Evolutionary conservation across 2,888 invertebrate species (phyloP).

Genomic region (Lucinisca nassula): DNA sequence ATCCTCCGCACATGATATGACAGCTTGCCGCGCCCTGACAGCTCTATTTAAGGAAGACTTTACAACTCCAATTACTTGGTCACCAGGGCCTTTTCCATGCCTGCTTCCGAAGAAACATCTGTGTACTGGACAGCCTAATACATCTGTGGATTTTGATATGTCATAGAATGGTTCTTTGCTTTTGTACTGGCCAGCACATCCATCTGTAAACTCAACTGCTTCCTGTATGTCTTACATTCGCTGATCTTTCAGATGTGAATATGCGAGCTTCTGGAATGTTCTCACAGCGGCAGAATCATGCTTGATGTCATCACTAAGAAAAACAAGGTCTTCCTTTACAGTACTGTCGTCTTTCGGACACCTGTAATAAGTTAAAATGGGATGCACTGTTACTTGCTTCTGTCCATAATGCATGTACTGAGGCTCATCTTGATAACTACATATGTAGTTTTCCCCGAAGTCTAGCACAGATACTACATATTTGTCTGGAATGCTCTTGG

Average conservation of each 20-base stretch:
- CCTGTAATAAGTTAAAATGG: constrained; percentile 53
- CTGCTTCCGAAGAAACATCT: constrained; percentile 49
- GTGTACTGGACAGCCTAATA: constrained; percentile 40
- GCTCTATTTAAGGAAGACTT: constrained; percentile 41
- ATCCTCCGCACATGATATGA: constrained; percentile 35
- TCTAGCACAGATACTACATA: constrained; percentile 50
- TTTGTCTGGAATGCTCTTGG: constrained; percentile 43
- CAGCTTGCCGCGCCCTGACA: constrained; percentile 43
- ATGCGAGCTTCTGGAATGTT: constrained; percentile 40
- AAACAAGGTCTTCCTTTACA: constrained; percentile 56
- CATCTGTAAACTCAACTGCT: constrained; percentile 54
- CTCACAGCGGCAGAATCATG: constrained; percentile 60
- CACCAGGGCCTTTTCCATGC: constrained; percentile 58
- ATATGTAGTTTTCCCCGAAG: constrained; percentile 63
- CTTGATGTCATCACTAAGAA: constrained; percentile 57
- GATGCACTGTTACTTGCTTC: constrained; percentile 55
- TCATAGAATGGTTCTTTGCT: constrained; percentile 52
- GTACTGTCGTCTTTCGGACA: constrained; percentile 46
- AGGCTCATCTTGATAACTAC: constrained; percentile 58
- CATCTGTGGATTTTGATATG: constrained; percentile 32
- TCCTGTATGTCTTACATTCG: constrained; percentile 40
- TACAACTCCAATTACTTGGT: constrained; percentile 53
- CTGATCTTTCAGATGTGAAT: constrained; percentile 36
- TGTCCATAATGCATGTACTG: constrained; percentile 61
- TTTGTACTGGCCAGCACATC: constrained; percentile 55